Percentiles rank a stretch among this genome's conserved stretches.
These are phyloP conservation scores for Eremobia ochroleuca DNA, from an alignment of 2,888 invertebrate genomes.

Conservation along the genomic window DNA sequence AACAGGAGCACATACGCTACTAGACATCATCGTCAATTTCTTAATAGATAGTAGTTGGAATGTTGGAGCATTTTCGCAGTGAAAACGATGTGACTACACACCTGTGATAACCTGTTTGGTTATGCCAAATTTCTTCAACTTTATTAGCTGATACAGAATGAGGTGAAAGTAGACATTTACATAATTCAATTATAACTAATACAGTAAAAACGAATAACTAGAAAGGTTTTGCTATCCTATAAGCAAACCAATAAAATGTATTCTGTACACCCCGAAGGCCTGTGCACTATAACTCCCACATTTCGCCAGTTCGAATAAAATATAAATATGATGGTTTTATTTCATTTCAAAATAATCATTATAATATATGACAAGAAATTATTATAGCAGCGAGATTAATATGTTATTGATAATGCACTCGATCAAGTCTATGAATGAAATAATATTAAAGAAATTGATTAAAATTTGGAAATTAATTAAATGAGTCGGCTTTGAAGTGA, in stretches of 20 bases:
- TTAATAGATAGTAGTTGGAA: neutral
- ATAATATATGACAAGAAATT: neutral
- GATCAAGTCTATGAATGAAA: conserved; percentile 38
- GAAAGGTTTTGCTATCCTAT: conserved; percentile 8
- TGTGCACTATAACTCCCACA: neutral
- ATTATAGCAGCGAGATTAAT: conserved; percentile 16
- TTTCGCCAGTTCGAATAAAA: neutral
- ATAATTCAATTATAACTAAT: neutral
- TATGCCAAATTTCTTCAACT: neutral
- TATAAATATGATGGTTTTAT: neutral
- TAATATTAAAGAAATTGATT: conserved; percentile 36
- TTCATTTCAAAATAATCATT: conserved; percentile 15
- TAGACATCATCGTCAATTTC: neutral
- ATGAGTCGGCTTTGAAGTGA: conserved; percentile 30
- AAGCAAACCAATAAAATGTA: neutral
- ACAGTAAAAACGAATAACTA: neutral
- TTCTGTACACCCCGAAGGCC: neutral
- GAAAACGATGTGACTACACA: neutral
- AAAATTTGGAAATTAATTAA: neutral
- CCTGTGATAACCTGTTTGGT: neutral
- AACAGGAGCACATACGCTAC: conserved; percentile 1
- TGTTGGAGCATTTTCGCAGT: neutral
- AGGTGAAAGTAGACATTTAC: neutral
- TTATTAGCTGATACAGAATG: neutral
- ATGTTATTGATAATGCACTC: conserved; percentile 10